Evolutionary conservation across 2,113 vertebrate species (phyloP), one percentile per base, ranked within the genome.

Genomic region (Mystacornis crossleyi): DNA sequence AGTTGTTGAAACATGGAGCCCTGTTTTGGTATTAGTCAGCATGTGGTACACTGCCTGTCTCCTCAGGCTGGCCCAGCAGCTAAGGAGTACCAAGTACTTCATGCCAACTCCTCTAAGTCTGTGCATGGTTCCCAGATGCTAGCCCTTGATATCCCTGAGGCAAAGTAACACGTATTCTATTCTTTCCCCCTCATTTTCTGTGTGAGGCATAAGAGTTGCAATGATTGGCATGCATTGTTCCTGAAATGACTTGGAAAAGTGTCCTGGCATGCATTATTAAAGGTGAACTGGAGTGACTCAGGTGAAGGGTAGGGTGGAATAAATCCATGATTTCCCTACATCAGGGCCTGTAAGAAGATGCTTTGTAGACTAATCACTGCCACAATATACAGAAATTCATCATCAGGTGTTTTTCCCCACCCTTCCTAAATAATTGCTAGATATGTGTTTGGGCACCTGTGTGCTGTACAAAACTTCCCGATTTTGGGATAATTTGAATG

Each of bases 161-260:
- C 82, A 89, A 80, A 93, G 23, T 43, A 86, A 71, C 51, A 40
- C 51, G 4, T 40, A 62, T 67, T 82, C 60, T 88, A 19, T 62
- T 89, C 20, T 93, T 90, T 70, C 26, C 47, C 34, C 79, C 55
- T 90, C 43, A 93, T 95, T 94, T 93, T 87, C 95, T 93, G 17
- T 80, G 51, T 95, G 93, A 97, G 79, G 62, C 38, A 58, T 77
- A 51, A 70, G 19, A 82, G 50, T 71, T 82, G 79, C 86, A 88
- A 94, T 81, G 87, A 92, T 54, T 93, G 93, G 87, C 78, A 87
- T 47, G 70, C 3, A 20, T 69, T 96, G 84, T 85, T 86, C 64
- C 86, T 81, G 65, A 75, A 92, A 92, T 74, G 45, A 57, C 50
- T 92, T 90, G 82, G 51, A 91, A 90, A 95, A 62, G 62, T 88